Conservation (phyloP, 2,113 vertebrate species). For the Hydropotes inermis region DNA sequence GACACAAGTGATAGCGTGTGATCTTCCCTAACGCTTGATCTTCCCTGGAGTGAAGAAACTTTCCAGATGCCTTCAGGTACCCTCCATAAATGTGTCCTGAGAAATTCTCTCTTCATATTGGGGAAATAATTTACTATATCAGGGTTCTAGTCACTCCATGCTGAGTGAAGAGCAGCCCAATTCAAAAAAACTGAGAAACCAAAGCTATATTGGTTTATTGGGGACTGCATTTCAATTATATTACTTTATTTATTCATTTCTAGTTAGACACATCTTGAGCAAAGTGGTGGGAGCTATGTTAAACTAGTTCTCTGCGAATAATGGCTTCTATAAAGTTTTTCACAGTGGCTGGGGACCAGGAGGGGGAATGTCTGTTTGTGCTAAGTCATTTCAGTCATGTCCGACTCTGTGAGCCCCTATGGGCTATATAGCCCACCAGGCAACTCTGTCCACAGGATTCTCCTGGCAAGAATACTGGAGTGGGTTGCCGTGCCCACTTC, state of each 20-base stretch:
- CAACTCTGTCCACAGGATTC: neutral
- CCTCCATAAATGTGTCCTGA: neutral
- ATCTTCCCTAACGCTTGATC: neutral
- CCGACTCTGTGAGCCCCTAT: neutral
- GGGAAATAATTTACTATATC: neutral
- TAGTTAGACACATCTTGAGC: neutral
- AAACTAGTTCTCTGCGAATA: neutral
- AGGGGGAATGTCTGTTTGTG: accelerated
- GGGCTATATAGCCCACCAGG: neutral
- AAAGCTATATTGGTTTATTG: neutral
- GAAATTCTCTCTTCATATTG: neutral
- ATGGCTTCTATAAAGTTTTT: neutral
- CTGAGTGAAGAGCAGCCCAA: neutral
- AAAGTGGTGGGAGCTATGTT: neutral
- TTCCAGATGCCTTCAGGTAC: neutral
- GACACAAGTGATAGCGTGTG: neutral
- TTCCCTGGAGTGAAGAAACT: neutral
- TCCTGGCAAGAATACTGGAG: neutral
- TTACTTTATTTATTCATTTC: neutral
- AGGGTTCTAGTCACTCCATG: neutral
- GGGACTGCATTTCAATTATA: neutral
- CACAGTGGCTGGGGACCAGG: neutral
- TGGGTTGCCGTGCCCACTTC: neutral
- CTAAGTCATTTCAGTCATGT: neutral
- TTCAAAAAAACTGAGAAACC: neutral